Conservation (phyloP, 1,140 invertebrate species). For the Bombus superbus region DNA sequence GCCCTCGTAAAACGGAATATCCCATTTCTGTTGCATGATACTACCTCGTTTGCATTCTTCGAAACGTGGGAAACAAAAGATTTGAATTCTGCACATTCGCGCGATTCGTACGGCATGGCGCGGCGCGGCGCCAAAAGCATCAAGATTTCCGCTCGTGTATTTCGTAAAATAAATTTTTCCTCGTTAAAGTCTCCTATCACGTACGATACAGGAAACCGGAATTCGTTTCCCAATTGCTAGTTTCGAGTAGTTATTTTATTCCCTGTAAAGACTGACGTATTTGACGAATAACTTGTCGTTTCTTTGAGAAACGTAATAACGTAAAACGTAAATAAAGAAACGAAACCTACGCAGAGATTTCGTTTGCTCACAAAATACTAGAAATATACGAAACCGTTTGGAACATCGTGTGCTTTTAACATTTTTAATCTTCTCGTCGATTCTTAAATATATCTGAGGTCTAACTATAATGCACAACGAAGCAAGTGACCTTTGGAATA, state of each 20-base stretch:
- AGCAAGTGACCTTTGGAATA: neutral
- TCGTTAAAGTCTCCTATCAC: neutral
- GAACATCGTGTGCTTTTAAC: no score
- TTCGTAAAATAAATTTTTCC: slow-evolving; percentile 13
- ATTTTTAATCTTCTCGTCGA: no score
- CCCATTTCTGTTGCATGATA: neutral
- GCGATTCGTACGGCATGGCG: neutral
- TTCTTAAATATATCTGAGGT: no score
- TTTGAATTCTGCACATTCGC: neutral
- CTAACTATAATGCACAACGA: neutral
- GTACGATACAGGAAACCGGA: neutral
- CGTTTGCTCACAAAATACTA: no score
- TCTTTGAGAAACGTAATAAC: no score
- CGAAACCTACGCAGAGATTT: no score
- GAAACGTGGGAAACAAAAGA: neutral
- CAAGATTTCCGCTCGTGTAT: neutral
- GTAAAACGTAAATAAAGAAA: no score
- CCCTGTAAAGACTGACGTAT: neutral
- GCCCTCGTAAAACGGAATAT: neutral
- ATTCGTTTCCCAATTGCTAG: neutral
- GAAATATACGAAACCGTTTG: no score
- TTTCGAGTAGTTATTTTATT: neutral
- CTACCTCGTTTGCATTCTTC: neutral
- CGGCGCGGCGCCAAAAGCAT: neutral
- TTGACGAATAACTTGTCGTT: neutral